Percentiles rank a stretch among this genome's conserved stretches.
phyloP scores from a whole-genome alignment of 2,797 vertebrate genomes.

The Lateolabrax maculatus region DNA sequence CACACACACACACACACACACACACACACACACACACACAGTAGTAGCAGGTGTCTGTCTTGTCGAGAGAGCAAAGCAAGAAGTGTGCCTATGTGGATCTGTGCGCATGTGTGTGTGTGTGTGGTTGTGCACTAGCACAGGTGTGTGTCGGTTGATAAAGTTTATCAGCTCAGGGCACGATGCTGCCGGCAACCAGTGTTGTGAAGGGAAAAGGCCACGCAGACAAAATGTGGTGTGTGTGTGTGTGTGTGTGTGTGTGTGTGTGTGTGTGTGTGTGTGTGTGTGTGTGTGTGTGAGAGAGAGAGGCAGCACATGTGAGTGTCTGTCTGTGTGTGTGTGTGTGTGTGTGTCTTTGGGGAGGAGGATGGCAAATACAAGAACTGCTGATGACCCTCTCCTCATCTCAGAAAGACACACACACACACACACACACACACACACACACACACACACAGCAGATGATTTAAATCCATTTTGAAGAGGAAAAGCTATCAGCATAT shows the following conservation, averaged over 20 bases:
- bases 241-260: constrained; percentile 7
- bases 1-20: background rate
- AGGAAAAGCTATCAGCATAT: constrained; percentile 61
- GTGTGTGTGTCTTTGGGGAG: constrained; percentile 41
- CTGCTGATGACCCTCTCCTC: constrained; percentile 57
- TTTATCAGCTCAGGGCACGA: constrained; percentile 77
- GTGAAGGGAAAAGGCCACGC: constrained; percentile 72
- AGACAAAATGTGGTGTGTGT: constrained; percentile 55
- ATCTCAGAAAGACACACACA: constrained; percentile 21
- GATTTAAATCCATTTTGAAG: constrained; percentile 59
- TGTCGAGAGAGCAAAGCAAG: constrained; percentile 53
- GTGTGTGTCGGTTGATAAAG: constrained; percentile 78
- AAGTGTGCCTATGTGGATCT: constrained; percentile 39
- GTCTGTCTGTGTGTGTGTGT: background rate
- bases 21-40: background rate
- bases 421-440: constrained; percentile 13
- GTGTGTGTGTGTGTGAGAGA: background rate
- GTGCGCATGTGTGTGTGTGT: constrained; percentile 28
- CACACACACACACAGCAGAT: constrained; percentile 5
- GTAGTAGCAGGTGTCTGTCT: constrained; percentile 44
- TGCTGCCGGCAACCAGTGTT: constrained; percentile 68
- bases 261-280: constrained; percentile 6
- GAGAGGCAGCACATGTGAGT: background rate
- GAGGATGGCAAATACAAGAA: constrained; percentile 48
- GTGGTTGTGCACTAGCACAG: constrained; percentile 60